Base-by-base conservation (phyloP, 2,797 vertebrate species). In the Cephalopachus bancanus region DNA sequence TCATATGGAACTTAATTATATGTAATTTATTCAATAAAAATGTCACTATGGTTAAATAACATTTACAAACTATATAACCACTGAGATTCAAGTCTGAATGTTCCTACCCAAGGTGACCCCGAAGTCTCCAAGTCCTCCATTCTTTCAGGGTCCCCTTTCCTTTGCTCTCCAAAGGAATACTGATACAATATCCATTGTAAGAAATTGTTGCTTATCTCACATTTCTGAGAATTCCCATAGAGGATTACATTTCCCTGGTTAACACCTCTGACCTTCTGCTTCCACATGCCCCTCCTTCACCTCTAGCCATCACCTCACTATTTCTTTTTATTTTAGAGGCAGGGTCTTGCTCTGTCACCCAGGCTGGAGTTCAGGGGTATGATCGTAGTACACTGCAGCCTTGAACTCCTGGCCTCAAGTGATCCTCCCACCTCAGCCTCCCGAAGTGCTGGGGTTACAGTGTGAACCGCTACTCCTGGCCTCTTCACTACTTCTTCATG, bases 181-280 rank as follows among this genome's bases (percentile, higher is more conserved):
- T 62, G 24, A 81, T 62, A 22, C 9, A 8, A 53, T 84, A 33
- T 20, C 72, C 26, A 84, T 53, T 60, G 0, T 3, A 93, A 17
- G 26, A 83, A 37, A 67, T 89, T 62, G 79, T 89, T 62, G 79
- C 80, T 49, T 49, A 62, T 64, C 20, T 33, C 59, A 80, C 22
- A 72, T 87, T 96, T 97, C 30, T 10, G 60, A 72, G 69, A 90
- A 86, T 89, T 86, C 69, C 33, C 92, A 4, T 51, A 57, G 17
- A 76, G 22, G 51, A 33, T 72, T 86, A 28, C 57, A 20, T 78
- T 87, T 91, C 74, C 20, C 37, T n/a, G 19, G 53, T 37, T 62
- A 69, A 83, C 15, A 6, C 24, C 57, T 89, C 86, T 49, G 64
- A 53, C 69, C 26, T 81, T 49, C 67, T 91, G 28, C 33, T 75